These are phyloP conservation scores for Synaphobranchus kaupii DNA, from an alignment of 2,797 vertebrate species.

Conservation along the genomic window DNA sequence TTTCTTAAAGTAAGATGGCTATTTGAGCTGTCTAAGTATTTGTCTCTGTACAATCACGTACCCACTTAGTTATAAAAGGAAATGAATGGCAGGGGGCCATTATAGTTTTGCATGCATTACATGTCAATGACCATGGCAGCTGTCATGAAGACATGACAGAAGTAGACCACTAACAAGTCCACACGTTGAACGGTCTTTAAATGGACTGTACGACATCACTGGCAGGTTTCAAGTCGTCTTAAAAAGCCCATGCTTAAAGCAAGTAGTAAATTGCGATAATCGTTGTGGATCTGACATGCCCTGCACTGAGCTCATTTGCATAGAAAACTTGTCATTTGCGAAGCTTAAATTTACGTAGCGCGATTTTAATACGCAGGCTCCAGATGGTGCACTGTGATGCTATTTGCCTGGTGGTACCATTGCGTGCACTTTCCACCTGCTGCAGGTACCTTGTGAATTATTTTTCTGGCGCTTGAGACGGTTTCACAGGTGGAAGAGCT, in stretches of 20 bases:
- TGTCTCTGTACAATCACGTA: background rate
- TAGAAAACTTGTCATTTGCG: background rate
- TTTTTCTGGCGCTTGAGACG: too few species aligned
- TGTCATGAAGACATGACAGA: too few species aligned
- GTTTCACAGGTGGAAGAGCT: background rate
- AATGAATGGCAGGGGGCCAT: background rate
- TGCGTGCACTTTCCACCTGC: background rate
- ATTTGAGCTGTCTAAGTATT: background rate
- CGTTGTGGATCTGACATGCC: background rate
- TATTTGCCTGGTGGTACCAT: background rate
- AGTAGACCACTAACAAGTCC: background rate
- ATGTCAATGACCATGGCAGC: background rate
- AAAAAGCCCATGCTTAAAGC: background rate
- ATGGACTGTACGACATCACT: background rate
- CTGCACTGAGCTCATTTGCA: background rate
- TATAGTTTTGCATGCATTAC: background rate
- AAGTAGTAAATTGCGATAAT: background rate
- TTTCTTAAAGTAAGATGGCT: background rate
- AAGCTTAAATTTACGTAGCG: background rate
- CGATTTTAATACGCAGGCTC: background rate
- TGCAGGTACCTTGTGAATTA: background rate
- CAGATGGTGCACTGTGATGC: background rate
- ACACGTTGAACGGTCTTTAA: background rate
- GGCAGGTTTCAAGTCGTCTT: background rate
- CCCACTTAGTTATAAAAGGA: background rate